Conservation (phyloP, 2,888 invertebrate genomes). For the Ichneumoninae sp. region DNA sequence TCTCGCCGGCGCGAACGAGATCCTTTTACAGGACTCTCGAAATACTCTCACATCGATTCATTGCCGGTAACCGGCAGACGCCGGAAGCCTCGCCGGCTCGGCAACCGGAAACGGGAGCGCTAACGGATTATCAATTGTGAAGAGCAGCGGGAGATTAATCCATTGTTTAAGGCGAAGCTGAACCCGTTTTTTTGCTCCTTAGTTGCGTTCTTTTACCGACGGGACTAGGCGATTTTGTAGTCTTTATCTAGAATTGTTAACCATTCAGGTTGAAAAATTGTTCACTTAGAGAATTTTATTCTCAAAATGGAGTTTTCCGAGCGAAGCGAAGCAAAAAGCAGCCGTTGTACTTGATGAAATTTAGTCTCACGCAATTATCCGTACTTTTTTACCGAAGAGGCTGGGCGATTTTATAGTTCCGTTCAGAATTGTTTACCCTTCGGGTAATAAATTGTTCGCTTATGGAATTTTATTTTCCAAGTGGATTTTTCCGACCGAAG, state of each 20-base stretch:
- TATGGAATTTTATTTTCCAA: too few species aligned
- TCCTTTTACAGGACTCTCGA: slow-evolving; percentile 37
- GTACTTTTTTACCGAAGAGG: too few species aligned
- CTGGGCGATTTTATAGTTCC: too few species aligned
- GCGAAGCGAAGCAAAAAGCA: not conserved
- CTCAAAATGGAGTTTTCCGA: too few species aligned
- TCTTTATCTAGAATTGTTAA: not conserved
- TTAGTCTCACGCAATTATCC: too few species aligned
- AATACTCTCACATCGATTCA: slow-evolving; percentile 46
- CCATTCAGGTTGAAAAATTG: not conserved
- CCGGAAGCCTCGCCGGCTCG: not conserved
- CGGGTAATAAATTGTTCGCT: not conserved
- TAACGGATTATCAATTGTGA: not conserved
- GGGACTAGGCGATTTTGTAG: too few species aligned
- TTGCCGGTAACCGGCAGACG: not conserved
- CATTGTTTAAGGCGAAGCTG: too few species aligned
- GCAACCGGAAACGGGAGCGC: not conserved
- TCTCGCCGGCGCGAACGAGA: not conserved
- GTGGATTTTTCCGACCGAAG: too few species aligned
- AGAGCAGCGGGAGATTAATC: not conserved
- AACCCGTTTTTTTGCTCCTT: too few species aligned
- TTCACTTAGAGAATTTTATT: too few species aligned
- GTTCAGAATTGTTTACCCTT: not conserved
- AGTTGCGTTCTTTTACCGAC: too few species aligned
- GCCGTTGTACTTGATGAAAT: not conserved